Evolutionary conservation across 2,888 invertebrate species (phyloP).

Genomic region (Acleris holmiana): DNA sequence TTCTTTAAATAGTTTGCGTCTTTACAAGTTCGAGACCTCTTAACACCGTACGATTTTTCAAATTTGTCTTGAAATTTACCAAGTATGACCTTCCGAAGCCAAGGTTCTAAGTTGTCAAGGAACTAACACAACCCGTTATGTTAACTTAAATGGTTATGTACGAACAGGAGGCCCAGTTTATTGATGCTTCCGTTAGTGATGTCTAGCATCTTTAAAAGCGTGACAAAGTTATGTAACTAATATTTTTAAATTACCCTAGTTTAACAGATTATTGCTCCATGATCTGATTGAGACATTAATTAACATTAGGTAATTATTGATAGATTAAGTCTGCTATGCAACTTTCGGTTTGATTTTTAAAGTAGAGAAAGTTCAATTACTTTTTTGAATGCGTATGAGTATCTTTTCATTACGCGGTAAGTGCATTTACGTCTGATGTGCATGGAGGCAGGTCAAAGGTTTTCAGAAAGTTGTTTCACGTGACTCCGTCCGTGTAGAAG

Average conservation of each 20-base stretch:
- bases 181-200: no score
- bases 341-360: not conserved
- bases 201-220: not conserved
- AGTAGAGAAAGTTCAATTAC: not conserved
- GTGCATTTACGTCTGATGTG: not conserved
- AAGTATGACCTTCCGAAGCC: no score
- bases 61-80: no score
- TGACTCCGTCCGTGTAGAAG: no score
- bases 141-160: no score
- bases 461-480: not conserved
- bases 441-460: not conserved
- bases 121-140: no score
- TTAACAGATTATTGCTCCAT: slow-evolving; percentile 13
- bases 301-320: slow-evolving; percentile 1
- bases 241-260: slow-evolving; percentile 24
- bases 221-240: slow-evolving; percentile 12
- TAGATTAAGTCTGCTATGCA: not conserved
- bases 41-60: no score
- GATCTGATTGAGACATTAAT: slow-evolving; percentile 2
- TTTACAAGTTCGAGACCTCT: no score
- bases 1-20: no score
- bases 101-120: no score
- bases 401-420: not conserved
- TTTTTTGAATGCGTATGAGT: not conserved
- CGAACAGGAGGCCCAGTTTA: no score